Conservation (phyloP, 2,113 vertebrate genomes). For the Lontra canadensis region DNA sequence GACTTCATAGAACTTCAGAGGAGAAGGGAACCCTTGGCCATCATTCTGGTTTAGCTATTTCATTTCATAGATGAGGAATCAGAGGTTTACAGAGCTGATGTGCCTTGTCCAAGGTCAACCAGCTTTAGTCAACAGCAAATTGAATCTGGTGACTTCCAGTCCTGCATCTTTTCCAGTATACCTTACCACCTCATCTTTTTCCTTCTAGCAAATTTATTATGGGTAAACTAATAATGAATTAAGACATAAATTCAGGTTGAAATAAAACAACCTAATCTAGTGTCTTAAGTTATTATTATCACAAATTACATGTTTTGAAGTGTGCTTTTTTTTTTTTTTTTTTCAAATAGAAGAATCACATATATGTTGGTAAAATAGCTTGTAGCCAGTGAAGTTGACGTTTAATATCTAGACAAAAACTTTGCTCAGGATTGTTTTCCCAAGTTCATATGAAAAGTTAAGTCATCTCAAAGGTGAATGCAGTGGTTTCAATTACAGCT, state of each 20-base stretch:
- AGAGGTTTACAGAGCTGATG: neutral
- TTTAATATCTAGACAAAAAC: neutral
- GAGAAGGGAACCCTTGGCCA: neutral
- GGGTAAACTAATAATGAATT: neutral
- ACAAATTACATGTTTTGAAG: constrained; percentile 2
- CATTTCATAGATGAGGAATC: neutral
- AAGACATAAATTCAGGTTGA: neutral
- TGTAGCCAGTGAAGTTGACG: neutral
- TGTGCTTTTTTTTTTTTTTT: neutral
- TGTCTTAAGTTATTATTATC: constrained; percentile 3
- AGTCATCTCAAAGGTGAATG: neutral
- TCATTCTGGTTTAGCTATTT: neutral
- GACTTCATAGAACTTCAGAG: neutral
- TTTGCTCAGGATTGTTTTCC: neutral
- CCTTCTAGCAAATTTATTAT: neutral
- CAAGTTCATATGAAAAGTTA: neutral
- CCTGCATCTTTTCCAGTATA: neutral
- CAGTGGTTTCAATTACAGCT: neutral
- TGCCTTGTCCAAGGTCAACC: neutral
- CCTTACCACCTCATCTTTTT: neutral
- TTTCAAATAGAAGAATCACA: neutral
- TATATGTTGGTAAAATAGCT: neutral
- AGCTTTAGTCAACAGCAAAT: neutral
- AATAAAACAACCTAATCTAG: neutral
- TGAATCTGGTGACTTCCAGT: too few relatives aligned